A percentile compares a stretch with the other conserved stretches of the same genome.
These are phyloP conservation scores for Agriopis marginaria DNA, from an alignment of 2,888 invertebrate genomes.

Conservation along the genomic window DNA sequence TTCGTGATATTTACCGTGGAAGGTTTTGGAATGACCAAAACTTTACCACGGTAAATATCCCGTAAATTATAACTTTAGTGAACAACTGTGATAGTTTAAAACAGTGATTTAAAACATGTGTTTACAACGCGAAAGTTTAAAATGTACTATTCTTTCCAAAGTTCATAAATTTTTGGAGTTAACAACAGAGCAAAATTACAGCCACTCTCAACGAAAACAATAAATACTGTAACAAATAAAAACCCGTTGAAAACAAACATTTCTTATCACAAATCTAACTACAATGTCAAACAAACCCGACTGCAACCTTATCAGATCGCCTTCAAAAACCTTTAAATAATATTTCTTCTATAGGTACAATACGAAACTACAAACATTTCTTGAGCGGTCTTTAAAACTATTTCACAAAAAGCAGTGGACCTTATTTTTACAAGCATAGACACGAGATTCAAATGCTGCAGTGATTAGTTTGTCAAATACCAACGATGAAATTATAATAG, in stretches of 20 bases:
- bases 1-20: no score
- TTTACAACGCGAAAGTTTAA: no score
- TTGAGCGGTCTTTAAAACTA: not conserved
- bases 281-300: conserved; percentile 34
- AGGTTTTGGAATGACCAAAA: no score
- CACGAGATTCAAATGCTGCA: not conserved
- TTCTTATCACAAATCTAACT: conserved; percentile 41
- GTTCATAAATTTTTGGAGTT: no score
- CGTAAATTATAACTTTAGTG: no score
- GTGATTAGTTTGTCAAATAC: not conserved
- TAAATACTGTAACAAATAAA: conserved; percentile 30
- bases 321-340: conserved; percentile 26
- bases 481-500: conserved; percentile 5
- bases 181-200: not conserved
- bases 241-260: conserved; percentile 31
- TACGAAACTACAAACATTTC: not conserved
- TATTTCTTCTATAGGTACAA: conserved; percentile 30
- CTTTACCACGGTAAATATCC: no score
- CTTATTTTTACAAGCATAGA: not conserved
- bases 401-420: not conserved
- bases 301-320: conserved; percentile 55
- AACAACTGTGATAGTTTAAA: no score
- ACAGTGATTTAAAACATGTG: no score
- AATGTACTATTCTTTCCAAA: no score
- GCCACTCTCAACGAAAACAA: conserved; percentile 2